Conservation (phyloP, 1,140 invertebrate species). For the Psix sp. region DNA sequence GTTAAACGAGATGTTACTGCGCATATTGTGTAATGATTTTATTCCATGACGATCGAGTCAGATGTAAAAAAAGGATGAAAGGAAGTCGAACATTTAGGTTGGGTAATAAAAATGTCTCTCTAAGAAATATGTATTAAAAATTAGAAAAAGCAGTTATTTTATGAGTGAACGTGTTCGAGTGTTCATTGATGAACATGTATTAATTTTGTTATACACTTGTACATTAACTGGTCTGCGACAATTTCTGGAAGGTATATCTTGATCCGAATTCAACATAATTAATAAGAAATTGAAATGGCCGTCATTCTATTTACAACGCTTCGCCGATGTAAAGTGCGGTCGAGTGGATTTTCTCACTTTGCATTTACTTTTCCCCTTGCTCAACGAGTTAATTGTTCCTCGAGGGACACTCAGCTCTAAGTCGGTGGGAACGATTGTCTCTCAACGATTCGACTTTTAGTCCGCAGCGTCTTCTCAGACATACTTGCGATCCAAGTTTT, state of each 20-base stretch:
- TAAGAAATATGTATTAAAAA: constrained; percentile 28
- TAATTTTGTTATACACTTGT: neutral
- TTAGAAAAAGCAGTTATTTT: constrained; percentile 53
- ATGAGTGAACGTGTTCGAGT: constrained; percentile 7
- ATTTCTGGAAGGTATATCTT: constrained; percentile 30
- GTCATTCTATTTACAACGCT: constrained; percentile 44
- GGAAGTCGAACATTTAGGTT: neutral
- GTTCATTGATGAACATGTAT: constrained; percentile 28
- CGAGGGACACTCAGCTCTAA: constrained; percentile 36
- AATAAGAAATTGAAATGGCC: constrained; percentile 55
- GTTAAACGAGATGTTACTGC: no score
- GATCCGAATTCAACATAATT: constrained; percentile 44
- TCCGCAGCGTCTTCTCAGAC: neutral
- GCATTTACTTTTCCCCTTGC: constrained; percentile 27
- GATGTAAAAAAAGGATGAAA: neutral
- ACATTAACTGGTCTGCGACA: no score
- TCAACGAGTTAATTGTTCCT: constrained; percentile 46
- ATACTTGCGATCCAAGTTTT: constrained; percentile 12
- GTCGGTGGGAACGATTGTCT: constrained; percentile 34
- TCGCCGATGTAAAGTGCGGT: constrained; percentile 15
- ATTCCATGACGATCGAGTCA: no score
- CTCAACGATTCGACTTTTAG: constrained; percentile 1
- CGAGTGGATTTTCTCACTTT: constrained; percentile 48
- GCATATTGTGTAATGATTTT: no score
- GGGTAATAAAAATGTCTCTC: constrained; percentile 21